A percentile compares a stretch with the other conserved stretches of the same genome.
phyloP scores from a whole-genome alignment of 2,113 vertebrate species.

The Erythrocercus mccallii region DNA sequence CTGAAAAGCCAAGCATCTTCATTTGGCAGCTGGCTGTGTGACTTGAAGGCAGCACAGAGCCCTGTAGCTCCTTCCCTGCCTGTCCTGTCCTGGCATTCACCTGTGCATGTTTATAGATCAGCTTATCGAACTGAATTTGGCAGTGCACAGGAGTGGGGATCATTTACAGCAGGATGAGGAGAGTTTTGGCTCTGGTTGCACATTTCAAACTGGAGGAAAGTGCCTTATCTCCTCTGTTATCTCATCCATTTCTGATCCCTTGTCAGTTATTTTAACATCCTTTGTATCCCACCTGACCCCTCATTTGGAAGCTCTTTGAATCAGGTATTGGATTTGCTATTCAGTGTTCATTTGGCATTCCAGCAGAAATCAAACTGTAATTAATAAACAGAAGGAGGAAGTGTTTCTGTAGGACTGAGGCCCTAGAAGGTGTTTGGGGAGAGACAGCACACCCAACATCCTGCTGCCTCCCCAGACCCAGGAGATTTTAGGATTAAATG shows the following conservation, averaged over 20 bases:
- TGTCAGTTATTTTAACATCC: neutral
- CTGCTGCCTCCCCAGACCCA: neutral
- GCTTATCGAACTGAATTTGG: neutral
- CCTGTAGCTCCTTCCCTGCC: rapidly evolving
- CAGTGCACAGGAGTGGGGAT: rapidly evolving
- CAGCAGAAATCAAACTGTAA: neutral
- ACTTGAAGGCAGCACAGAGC: neutral
- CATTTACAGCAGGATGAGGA: rapidly evolving
- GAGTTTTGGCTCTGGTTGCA: neutral
- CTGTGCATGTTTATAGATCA: neutral
- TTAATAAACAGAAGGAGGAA: neutral
- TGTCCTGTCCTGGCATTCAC: neutral
- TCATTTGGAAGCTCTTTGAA: neutral
- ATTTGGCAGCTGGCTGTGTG: neutral
- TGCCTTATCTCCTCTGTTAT: neutral
- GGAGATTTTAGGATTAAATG: neutral
- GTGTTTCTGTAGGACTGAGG: neutral
- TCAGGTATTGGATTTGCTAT: neutral
- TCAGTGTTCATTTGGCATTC: neutral
- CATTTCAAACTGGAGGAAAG: neutral
- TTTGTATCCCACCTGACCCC: neutral
- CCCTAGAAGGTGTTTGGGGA: neutral
- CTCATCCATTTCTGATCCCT: neutral
- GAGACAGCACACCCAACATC: rapidly evolving
- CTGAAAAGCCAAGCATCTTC: neutral